Evolutionary conservation across 2,113 vertebrate genomes (phyloP).

Genomic region (Pygoscelis adeliae): DNA sequence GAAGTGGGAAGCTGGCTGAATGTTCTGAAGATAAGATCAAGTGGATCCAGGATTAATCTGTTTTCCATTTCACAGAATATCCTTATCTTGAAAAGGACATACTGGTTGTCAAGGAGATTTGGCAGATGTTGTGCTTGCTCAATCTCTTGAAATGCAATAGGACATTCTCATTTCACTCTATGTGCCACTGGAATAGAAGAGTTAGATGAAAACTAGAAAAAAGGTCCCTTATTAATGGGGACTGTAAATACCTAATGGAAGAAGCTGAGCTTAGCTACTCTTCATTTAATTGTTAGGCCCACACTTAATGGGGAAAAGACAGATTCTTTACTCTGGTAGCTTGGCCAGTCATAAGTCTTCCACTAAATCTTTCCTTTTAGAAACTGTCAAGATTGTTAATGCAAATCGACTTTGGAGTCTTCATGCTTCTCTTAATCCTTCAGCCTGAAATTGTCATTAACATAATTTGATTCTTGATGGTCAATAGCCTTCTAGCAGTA

Average conservation of each 20-base stretch:
- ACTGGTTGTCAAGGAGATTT: constrained; percentile 56
- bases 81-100: constrained; percentile 50
- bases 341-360: neutral
- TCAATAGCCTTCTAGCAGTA: neutral
- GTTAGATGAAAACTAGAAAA: neutral
- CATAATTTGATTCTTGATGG: neutral
- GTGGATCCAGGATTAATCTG: constrained; percentile 43
- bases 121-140: constrained; percentile 45
- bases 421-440: neutral
- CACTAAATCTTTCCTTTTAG: neutral
- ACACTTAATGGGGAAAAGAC: neutral
- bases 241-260: neutral
- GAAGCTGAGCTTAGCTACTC: neutral
- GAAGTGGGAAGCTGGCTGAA: neutral
- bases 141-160: constrained; percentile 11
- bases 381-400: neutral
- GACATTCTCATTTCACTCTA: neutral
- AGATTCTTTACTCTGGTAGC: neutral
- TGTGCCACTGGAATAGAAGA: neutral
- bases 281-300: neutral
- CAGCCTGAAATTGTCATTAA: neutral
- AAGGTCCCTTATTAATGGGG: neutral
- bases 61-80: constrained; percentile 47
- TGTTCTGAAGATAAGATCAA: constrained; percentile 33
- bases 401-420: neutral